Conservation (phyloP, 2,888 invertebrate species). For the Macaria liturata region DNA sequence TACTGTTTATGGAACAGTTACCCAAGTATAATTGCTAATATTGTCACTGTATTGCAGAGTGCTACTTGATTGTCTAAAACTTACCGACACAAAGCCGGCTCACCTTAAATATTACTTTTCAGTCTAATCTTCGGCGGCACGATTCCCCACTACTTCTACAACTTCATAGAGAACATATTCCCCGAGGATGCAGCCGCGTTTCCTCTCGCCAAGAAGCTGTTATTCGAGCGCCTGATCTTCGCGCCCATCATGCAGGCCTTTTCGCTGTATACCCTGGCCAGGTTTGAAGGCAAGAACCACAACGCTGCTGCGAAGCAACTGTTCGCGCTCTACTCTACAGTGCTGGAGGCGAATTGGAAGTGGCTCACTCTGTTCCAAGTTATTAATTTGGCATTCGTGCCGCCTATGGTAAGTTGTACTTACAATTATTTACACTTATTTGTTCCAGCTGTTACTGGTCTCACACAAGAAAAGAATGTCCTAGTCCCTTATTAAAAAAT, state of each 20-base stretch:
- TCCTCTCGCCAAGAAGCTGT: conserved; percentile 83
- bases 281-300: conserved; percentile 91
- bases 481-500: no score
- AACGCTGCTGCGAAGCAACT: conserved; percentile 85
- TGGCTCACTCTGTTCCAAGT: conserved; percentile 90
- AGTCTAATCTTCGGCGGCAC: conserved; percentile 92
- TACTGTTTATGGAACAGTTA: no score
- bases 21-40: no score
- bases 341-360: conserved; percentile 89
- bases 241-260: conserved; percentile 89
- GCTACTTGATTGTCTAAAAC: no score
- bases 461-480: no score
- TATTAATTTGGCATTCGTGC: conserved; percentile 89
- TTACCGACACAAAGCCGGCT: no score
- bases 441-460: no score
- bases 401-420: conserved; percentile 86
- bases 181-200: conserved; percentile 82
- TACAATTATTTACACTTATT: no score
- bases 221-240: conserved; percentile 88
- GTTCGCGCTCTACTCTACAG: conserved; percentile 84
- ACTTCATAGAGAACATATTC: conserved; percentile 83
- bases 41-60: no score
- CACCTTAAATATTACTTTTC: conserved; percentile 34
- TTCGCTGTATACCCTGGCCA: conserved; percentile 87
- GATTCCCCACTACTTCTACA: conserved; percentile 91